phyloP scores from a whole-genome alignment of 1,140 invertebrate genomes.

The Rhyzopertha dominica region DNA sequence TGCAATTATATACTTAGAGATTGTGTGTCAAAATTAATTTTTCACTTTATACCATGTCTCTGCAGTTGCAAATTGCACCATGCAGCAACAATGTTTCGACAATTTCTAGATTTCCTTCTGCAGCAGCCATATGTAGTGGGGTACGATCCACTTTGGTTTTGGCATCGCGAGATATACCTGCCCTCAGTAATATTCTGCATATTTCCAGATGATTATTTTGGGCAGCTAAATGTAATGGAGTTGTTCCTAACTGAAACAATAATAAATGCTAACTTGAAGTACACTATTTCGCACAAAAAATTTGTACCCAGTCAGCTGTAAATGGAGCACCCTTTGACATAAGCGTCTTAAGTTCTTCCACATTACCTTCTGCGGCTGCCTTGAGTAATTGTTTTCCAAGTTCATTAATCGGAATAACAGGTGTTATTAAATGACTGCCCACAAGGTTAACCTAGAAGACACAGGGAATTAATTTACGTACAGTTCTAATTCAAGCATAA shows the following conservation, averaged over 20 bases:
- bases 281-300: background rate
- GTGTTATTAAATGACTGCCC: slow-evolving; percentile 14
- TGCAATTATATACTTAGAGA: slow-evolving; percentile 46
- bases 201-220: slow-evolving; percentile 77
- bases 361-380: slow-evolving; percentile 72
- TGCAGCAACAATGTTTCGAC: slow-evolving; percentile 71
- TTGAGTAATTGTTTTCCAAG: slow-evolving; percentile 78
- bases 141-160: slow-evolving; percentile 90
- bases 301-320: slow-evolving; percentile 80
- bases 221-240: slow-evolving; percentile 81
- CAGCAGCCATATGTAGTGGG: slow-evolving; percentile 80
- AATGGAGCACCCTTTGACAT: slow-evolving; percentile 86
- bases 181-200: slow-evolving; percentile 74
- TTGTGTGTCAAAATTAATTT: background rate
- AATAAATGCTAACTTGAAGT: no score
- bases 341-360: slow-evolving; percentile 68
- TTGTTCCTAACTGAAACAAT: slow-evolving; percentile 76
- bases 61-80: slow-evolving; percentile 70
- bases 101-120: slow-evolving; percentile 77
- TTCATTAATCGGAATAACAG: slow-evolving; percentile 48
- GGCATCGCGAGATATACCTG: slow-evolving; percentile 81
- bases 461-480: slow-evolving; percentile 8
- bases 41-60: slow-evolving; percentile 69
- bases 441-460: slow-evolving; percentile 26
- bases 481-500: slow-evolving; percentile 11